Percentiles rank a stretch among this genome's conserved stretches.
Conservation (phyloP, 2,888 invertebrate genomes). For the Harpalus rufipes region DNA sequence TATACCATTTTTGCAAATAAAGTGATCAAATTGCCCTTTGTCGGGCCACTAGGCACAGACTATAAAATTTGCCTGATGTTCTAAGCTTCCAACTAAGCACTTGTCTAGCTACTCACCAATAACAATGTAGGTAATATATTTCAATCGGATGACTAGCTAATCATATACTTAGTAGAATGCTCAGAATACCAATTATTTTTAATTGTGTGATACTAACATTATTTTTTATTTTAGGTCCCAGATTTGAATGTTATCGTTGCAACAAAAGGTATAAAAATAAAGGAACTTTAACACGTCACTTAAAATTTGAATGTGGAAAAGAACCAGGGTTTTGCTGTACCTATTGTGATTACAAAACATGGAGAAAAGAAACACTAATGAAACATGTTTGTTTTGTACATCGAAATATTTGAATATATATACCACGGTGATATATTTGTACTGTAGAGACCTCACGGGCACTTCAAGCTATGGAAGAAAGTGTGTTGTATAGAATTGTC, state of each 20-base stretch:
- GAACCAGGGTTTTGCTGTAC: slow-evolving; percentile 75
- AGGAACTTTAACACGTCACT: slow-evolving; percentile 69
- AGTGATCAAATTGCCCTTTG: too few species aligned
- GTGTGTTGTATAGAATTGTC: too few species aligned
- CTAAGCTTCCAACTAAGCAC: too few species aligned
- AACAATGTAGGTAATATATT: too few species aligned
- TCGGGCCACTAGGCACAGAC: too few species aligned
- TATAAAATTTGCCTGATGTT: too few species aligned
- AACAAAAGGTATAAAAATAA: slow-evolving; percentile 70
- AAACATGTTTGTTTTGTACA: not conserved
- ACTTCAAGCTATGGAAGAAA: too few species aligned
- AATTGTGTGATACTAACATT: not conserved
- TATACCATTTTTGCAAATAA: too few species aligned
- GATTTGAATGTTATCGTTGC: slow-evolving; percentile 70
- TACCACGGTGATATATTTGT: too few species aligned
- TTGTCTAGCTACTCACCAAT: too few species aligned
- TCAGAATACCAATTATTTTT: not conserved
- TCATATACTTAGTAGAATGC: not conserved
- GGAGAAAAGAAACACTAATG: slow-evolving; percentile 68
- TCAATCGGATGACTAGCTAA: too few species aligned
- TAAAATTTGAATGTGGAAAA: slow-evolving; percentile 75
- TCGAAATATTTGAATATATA: not conserved
- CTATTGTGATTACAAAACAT: slow-evolving; percentile 68
- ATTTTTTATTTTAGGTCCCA: slow-evolving; percentile 9
- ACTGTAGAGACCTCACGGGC: too few species aligned